phyloP scores from a whole-genome alignment of 2,888 invertebrate species.

The Diarsia rubi region DNA sequence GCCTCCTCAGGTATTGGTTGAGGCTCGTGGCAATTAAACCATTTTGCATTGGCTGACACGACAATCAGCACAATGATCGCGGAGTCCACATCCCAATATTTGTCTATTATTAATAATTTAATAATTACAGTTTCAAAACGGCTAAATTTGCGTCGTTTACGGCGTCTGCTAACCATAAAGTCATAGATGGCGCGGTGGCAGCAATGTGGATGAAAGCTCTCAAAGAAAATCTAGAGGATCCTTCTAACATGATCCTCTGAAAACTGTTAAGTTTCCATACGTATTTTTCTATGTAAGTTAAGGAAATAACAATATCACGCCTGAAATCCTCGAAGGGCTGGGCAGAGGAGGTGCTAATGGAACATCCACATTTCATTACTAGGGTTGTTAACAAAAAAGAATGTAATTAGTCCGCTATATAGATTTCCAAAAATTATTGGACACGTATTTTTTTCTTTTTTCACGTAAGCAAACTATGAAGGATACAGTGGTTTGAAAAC shows the following conservation, averaged over 20 bases:
- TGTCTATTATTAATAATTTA: neutral
- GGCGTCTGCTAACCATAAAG: constrained; percentile 98
- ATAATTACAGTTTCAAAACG: constrained; percentile 91
- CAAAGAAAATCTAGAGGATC: constrained; percentile 97
- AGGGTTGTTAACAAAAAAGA: too few relatives aligned
- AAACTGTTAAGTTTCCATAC: constrained; percentile 30
- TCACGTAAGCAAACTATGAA: too few relatives aligned
- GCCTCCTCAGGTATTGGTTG: neutral
- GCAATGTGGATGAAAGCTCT: constrained; percentile 98
- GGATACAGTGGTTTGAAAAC: too few relatives aligned
- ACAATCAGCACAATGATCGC: neutral
- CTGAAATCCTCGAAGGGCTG: neutral
- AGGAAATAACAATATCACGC: neutral
- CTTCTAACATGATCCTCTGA: constrained; percentile 98
- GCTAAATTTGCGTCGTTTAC: constrained; percentile 96
- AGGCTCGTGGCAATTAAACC: neutral
- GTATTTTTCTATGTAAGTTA: neutral
- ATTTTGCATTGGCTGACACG: neutral
- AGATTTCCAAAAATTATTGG: too few relatives aligned
- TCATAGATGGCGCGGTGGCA: constrained; percentile 99
- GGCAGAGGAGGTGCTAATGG: neutral
- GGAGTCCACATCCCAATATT: neutral
- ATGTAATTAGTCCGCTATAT: too few relatives aligned
- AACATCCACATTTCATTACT: neutral
- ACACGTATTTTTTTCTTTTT: too few relatives aligned